Percentiles rank a stretch among this genome's conserved stretches.
phyloP scores from a whole-genome alignment of 2,888 invertebrate genomes.

The Pollenia amentaria region DNA sequence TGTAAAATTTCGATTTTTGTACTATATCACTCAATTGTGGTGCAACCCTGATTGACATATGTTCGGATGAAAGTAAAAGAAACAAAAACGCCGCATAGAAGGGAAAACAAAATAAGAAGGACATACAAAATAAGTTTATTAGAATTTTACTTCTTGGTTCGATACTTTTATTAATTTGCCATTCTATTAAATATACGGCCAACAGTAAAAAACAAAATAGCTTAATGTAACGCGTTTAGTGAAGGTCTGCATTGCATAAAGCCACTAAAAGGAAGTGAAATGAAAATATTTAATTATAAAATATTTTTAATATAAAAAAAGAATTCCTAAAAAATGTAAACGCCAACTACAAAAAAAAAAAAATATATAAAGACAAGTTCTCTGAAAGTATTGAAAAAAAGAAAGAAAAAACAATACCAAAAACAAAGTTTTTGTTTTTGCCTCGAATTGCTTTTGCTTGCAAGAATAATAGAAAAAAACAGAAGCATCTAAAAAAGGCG shows the following conservation, averaged over 20 bases:
- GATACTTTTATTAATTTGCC: conserved; percentile 29
- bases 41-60: conserved; percentile 7
- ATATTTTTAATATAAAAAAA: neutral
- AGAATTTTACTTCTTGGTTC: conserved; percentile 36
- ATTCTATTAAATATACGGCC: conserved; percentile 18
- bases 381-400: conserved; percentile 20
- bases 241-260: conserved; percentile 16
- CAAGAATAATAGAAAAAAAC: conserved; percentile 22
- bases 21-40: neutral
- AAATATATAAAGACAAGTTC: conserved; percentile 16
- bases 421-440: conserved; percentile 24
- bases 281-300: conserved; percentile 19
- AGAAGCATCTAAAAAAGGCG: conserved; percentile 49
- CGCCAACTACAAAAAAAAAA: conserved; percentile 20
- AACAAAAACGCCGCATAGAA: conserved; percentile 55
- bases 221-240: neutral
- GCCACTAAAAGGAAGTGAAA: conserved; percentile 9
- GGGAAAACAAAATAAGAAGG: conserved; percentile 35
- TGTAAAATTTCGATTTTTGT: too few species aligned
- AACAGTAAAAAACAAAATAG: conserved; percentile 17
- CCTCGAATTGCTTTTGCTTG: neutral
- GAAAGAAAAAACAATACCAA: conserved; percentile 13
- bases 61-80: neutral
- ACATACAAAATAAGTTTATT: conserved; percentile 30
- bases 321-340: conserved; percentile 10